Percentiles rank a stretch among this genome's conserved stretches.
These are phyloP conservation scores for Tipula vernalis DNA, from an alignment of 2,888 invertebrate genomes.

Conservation along the genomic window DNA sequence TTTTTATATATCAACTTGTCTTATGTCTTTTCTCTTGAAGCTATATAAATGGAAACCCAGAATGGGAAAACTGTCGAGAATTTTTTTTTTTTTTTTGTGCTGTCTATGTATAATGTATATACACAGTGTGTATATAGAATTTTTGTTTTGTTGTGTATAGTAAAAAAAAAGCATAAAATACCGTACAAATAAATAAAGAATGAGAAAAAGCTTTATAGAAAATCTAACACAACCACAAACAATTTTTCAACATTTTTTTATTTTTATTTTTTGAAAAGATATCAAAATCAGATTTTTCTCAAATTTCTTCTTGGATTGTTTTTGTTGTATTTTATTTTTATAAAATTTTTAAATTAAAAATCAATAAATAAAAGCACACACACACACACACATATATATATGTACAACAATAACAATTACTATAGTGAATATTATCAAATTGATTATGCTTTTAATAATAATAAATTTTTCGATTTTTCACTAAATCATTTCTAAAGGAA, in stretches of 20 bases:
- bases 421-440: background rate
- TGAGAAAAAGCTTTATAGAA: background rate
- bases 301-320: background rate
- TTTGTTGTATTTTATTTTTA: background rate
- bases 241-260: background rate
- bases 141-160: background rate
- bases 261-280: background rate
- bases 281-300: background rate
- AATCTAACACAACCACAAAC: background rate
- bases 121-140: background rate
- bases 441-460: background rate
- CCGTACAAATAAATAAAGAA: background rate
- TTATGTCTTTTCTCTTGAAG: background rate
- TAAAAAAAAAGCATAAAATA: background rate
- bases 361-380: background rate
- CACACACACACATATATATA: background rate
- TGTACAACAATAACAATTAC: background rate
- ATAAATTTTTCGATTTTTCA: background rate
- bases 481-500: background rate
- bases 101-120: background rate
- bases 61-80: background rate
- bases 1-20: background rate
- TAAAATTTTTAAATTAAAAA: background rate
- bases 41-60: background rate
- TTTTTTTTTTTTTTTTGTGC: background rate